phyloP scores from a whole-genome alignment of 2,888 invertebrate species.

The Drosophila peninsularis region DNA sequence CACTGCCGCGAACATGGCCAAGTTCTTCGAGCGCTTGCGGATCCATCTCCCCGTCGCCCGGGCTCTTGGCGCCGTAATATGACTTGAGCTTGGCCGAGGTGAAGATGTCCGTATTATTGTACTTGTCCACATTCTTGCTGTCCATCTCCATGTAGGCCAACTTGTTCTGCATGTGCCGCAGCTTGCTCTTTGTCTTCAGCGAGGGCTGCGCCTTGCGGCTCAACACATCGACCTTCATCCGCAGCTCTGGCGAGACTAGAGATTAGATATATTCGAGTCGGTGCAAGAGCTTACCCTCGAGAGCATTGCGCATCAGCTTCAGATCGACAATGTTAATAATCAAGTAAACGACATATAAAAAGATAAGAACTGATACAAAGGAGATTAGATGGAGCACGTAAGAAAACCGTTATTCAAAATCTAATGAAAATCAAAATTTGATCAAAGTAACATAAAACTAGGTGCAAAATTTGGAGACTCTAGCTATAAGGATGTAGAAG shows the following conservation, averaged over 20 bases:
- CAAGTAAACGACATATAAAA: conserved; percentile 35
- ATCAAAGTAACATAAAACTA: too few species aligned
- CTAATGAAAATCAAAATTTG: too few species aligned
- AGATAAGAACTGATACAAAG: conserved; percentile 21
- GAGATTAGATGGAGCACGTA: too few species aligned
- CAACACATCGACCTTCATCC: not conserved
- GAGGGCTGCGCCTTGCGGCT: not conserved
- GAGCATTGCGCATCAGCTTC: conserved; percentile 16
- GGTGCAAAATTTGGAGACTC: too few species aligned
- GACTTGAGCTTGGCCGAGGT: not conserved
- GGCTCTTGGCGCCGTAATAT: not conserved
- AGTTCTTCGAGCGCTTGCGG: not conserved
- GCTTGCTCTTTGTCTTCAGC: not conserved
- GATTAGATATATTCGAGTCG: not conserved
- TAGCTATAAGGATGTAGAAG: too few species aligned
- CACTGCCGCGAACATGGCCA: not conserved
- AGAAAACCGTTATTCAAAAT: too few species aligned
- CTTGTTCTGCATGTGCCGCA: conserved; percentile 1
- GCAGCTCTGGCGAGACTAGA: not conserved
- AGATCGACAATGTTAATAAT: conserved; percentile 43
- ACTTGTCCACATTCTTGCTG: conserved; percentile 2
- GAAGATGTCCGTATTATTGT: not conserved
- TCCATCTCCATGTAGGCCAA: conserved; percentile 4
- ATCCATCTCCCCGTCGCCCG: not conserved
- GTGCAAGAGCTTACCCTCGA: conserved; percentile 30